Evolutionary conservation across 1,140 invertebrate genomes (phyloP).

Genomic region (Musca domestica): DNA sequence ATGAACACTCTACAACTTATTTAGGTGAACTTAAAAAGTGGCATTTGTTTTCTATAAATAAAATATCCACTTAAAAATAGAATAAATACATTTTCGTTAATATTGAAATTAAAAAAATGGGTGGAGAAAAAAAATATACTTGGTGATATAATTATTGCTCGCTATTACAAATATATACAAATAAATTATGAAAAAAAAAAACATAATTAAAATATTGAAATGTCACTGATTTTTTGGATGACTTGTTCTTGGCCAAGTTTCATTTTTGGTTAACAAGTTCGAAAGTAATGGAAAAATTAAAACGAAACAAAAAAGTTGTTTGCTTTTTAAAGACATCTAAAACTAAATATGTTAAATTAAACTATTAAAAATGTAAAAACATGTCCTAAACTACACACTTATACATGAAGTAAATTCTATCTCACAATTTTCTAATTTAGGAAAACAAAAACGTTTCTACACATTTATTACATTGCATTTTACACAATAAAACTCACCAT

Average conservation of each 20-base stretch:
- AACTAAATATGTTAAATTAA: background rate
- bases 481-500: conserved; percentile 83
- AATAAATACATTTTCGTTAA: conserved; percentile 25
- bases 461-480: background rate
- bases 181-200: background rate
- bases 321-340: background rate
- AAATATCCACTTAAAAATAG: conserved; percentile 9
- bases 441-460: background rate
- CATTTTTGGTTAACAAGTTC: conserved; percentile 33
- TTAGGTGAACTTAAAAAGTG: too few relatives aligned
- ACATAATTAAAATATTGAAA: conserved; percentile 26
- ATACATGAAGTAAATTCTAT: background rate
- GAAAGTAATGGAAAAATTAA: conserved; percentile 17
- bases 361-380: background rate
- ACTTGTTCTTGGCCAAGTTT: conserved; percentile 8
- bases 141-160: conserved; percentile 10
- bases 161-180: conserved; percentile 16
- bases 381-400: background rate
- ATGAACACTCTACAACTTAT: background rate
- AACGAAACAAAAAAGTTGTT: conserved; percentile 24
- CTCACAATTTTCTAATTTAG: background rate
- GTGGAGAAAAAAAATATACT: conserved; percentile 28
- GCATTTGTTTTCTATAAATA: too few relatives aligned
- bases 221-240: conserved; percentile 21
- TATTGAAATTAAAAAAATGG: conserved; percentile 30